Evolutionary conservation across 2,113 vertebrate species (phyloP), one percentile per base, ranked within the genome.

Genomic region (Hyaena hyaena): DNA sequence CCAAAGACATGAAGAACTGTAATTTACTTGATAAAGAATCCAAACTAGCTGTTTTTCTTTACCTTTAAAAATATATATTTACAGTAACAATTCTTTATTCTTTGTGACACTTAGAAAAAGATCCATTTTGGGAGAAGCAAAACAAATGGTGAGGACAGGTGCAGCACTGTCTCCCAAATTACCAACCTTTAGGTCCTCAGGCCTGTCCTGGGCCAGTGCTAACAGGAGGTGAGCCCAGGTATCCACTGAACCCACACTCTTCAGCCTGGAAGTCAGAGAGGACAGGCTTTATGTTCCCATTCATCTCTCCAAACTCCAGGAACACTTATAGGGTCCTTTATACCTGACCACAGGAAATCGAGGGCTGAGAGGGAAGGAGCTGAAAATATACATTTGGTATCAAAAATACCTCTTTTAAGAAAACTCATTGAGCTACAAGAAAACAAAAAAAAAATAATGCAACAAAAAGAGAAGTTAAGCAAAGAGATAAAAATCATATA

Each of bases 21-120:
- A 45, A 90, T 65, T 50, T 65, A 77, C 33, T 24, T 24, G 76
- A 79, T 35, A 77, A 50, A 48, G 31, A 89, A 90, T 65, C 48
- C 21, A 90, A 77, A 79, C 65, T 21, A 79, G 43, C 74, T 35
- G 4, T 24, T 68, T 69, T 43, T 74, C 43, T 73, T 95, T 96
- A 95, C 94, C 65, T 97, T 98, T 97, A 98, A 98, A 98, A 98
- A 98, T 98, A 98, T 96, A 98, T 98, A 98, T 98, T 98, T 98
- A 98, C 94, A 98, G 93, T 97, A 98, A 96, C 84, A 95, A 98
- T 97, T 97, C 93, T 95, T 97, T 93, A 95, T 94, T 97, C 96
- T 97, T 94, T 97, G 97, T 90, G 85, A 98, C 96, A 95, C 94
- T 97, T 98, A 97, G 96, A 96, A 98, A 97, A 97, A 98, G 83